phyloP scores from a whole-genome alignment of 2,113 vertebrate genomes.

The Mustela nigripes region DNA sequence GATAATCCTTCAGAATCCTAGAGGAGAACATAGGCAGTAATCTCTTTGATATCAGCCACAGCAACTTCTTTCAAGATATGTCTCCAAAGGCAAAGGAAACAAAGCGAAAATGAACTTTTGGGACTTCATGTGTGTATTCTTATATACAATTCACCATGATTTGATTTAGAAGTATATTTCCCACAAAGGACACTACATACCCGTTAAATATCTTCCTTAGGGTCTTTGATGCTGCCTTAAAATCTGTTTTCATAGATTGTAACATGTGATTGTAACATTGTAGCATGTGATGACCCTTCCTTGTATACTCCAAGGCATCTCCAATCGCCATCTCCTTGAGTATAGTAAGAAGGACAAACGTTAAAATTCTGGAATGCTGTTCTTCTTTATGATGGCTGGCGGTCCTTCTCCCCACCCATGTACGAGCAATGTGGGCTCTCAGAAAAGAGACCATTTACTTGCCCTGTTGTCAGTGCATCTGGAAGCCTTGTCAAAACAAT shows the following conservation, averaged over 20 bases:
- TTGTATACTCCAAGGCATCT: too few relatives aligned
- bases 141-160: background rate
- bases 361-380: slow-evolving; percentile 78
- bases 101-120: too few relatives aligned
- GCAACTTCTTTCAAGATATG: too few relatives aligned
- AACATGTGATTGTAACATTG: background rate
- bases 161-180: background rate
- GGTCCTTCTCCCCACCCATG: background rate
- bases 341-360: slow-evolving; percentile 69
- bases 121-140: background rate
- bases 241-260: background rate
- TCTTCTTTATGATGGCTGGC: background rate
- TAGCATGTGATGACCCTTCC: background rate
- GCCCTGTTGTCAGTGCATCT: slow-evolving; percentile 88
- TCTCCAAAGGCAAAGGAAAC: too few relatives aligned
- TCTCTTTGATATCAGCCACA: too few relatives aligned
- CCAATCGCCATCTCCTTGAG: background rate
- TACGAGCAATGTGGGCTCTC: slow-evolving; percentile 48
- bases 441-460: slow-evolving; percentile 84
- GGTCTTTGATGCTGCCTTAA: background rate
- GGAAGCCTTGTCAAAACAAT: slow-evolving; percentile 95
- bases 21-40: too few relatives aligned
- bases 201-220: background rate
- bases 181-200: background rate
- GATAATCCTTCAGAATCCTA: too few relatives aligned